Conservation (phyloP, 2,113 vertebrate species). For the Phocoena phocoena region DNA sequence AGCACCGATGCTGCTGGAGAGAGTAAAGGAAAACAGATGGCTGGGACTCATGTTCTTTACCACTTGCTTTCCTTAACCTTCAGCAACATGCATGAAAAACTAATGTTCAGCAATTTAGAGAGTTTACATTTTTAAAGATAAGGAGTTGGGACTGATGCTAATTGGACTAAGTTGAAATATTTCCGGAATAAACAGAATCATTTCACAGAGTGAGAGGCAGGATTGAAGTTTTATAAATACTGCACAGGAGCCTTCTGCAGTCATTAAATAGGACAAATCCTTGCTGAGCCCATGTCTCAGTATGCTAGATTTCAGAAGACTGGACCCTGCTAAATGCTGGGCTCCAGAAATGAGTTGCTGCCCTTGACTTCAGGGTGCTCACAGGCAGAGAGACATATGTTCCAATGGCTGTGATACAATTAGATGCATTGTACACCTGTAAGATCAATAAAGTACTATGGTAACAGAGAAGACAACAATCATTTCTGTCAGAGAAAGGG, state of each 20-base stretch:
- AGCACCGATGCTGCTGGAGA: neutral
- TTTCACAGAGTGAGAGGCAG: constrained; percentile 32
- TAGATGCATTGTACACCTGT: neutral
- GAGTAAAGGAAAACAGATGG: constrained; percentile 34
- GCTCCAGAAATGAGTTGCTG: neutral
- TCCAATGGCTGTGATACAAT: neutral
- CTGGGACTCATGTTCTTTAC: neutral
- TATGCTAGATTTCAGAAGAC: neutral
- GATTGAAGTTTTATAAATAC: constrained; percentile 57
- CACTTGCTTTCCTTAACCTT: constrained; percentile 50
- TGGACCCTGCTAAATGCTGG: neutral
- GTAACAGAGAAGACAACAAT: neutral
- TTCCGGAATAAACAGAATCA: constrained; percentile 61
- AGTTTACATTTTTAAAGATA: constrained; percentile 66
- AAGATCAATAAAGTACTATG: neutral
- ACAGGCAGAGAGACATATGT: neutral
- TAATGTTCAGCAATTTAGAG: constrained; percentile 40
- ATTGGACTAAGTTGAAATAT: constrained; percentile 58
- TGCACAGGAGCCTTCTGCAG: neutral
- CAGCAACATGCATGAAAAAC: constrained; percentile 37
- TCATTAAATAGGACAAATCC: constrained; percentile 26
- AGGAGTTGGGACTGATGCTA: constrained; percentile 52
- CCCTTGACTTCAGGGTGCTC: neutral
- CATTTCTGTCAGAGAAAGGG: neutral
- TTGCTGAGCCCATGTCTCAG: neutral